These are phyloP conservation scores for Triops cancriformis DNA, from an alignment of 1,140 invertebrate genomes.

Conservation along the genomic window DNA sequence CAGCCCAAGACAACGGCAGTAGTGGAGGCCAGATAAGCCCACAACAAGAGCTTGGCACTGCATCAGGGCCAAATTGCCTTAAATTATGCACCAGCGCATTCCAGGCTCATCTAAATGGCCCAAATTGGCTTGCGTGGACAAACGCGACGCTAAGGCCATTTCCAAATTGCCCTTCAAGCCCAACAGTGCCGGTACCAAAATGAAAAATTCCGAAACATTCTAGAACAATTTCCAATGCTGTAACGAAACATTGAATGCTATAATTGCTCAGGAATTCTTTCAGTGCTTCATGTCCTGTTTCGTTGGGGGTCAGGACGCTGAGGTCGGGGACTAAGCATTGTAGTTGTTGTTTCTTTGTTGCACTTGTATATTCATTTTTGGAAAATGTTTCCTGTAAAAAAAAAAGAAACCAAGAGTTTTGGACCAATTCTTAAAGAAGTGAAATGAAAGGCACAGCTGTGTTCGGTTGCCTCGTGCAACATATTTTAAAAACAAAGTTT, in stretches of 20 bases:
- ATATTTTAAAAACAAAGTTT: not conserved
- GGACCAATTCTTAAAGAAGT: no score
- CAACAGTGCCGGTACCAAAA: slow-evolving; percentile 86
- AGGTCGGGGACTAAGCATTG: slow-evolving; percentile 31
- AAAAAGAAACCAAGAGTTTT: no score
- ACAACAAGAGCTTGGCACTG: slow-evolving; percentile 88
- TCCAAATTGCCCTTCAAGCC: slow-evolving; percentile 94
- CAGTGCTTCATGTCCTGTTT: slow-evolving; percentile 76
- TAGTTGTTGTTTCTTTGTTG: not conserved
- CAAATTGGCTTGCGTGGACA: slow-evolving; percentile 82
- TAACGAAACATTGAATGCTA: no score
- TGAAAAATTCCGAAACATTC: slow-evolving; percentile 81
- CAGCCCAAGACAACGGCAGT: slow-evolving; percentile 76
- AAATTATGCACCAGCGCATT: slow-evolving; percentile 61
- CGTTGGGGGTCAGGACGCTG: slow-evolving; percentile 50
- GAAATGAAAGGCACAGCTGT: not conserved
- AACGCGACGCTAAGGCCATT: slow-evolving; percentile 89
- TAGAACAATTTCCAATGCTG: slow-evolving; percentile 79
- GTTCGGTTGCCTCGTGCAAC: not conserved
- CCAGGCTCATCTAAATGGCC: slow-evolving; percentile 62
- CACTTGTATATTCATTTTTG: not conserved
- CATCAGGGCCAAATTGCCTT: slow-evolving; percentile 78
- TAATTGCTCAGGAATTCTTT: slow-evolving; percentile 79
- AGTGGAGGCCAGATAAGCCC: slow-evolving; percentile 76
- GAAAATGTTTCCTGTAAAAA: no score